A percentile compares a stretch with the other conserved stretches of the same genome.
phyloP scores from a whole-genome alignment of 2,113 vertebrate genomes.

The Callopanchax toddi region DNA sequence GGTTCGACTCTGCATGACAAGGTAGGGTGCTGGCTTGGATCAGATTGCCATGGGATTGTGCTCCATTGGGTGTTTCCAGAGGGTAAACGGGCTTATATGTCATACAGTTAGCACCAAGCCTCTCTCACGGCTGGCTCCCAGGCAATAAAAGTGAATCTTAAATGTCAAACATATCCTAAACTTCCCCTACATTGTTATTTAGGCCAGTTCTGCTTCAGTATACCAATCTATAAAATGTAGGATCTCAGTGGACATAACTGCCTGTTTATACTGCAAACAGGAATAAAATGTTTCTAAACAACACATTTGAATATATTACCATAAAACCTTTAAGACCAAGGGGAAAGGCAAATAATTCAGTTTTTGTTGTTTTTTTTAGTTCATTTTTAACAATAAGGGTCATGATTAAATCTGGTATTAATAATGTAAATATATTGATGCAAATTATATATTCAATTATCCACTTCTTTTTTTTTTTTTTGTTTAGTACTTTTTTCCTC shows the following conservation, averaged over 20 bases:
- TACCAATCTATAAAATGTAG: conserved; percentile 22
- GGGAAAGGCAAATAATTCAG: too few relatives aligned
- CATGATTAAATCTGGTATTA: too few relatives aligned
- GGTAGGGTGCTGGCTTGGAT: conserved; percentile 35
- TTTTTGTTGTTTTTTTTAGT: too few relatives aligned
- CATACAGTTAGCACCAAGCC: conserved; percentile 7
- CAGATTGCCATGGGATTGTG: conserved; percentile 47
- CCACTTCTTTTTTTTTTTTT: too few relatives aligned
- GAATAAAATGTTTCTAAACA: conserved; percentile 14
- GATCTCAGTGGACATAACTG: conserved; percentile 16
- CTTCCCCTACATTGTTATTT: conserved; percentile 36
- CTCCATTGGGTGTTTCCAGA: conserved; percentile 42
- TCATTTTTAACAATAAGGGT: too few relatives aligned
- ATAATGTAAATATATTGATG: too few relatives aligned
- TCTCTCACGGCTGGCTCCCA: conserved; percentile 12
- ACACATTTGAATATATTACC: background rate
- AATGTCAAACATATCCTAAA: conserved; percentile 50
- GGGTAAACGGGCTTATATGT: conserved; percentile 18
- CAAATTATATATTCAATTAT: too few relatives aligned
- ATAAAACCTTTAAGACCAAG: too few relatives aligned
- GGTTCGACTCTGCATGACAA: conserved; percentile 47
- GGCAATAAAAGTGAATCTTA: conserved; percentile 31
- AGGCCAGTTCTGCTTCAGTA: conserved; percentile 25
- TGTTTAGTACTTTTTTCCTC: too few relatives aligned
- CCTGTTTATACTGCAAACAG: conserved; percentile 7